phyloP scores from a whole-genome alignment of 2,888 invertebrate genomes.

The Pachymerium ferrugineum region DNA sequence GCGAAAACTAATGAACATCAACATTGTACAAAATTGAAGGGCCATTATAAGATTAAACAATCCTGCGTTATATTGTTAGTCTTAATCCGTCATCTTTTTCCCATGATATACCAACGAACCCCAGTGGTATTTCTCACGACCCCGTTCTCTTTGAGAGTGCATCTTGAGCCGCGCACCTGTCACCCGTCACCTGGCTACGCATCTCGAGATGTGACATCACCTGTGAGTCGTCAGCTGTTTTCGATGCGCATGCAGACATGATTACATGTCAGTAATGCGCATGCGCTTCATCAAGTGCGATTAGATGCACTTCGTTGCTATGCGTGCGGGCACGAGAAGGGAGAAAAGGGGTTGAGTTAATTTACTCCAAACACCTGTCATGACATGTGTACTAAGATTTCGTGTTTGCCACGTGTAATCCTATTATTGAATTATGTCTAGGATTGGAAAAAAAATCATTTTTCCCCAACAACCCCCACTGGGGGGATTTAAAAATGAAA shows the following conservation, averaged over 20 bases:
- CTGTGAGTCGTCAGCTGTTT: slow-evolving; percentile 24
- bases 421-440: slow-evolving; percentile 20
- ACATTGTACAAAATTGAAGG: too few relatives aligned
- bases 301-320: slow-evolving; percentile 22
- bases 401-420: not conserved
- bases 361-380: slow-evolving; percentile 25
- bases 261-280: slow-evolving; percentile 24
- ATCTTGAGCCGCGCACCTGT: slow-evolving; percentile 19
- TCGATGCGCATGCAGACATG: slow-evolving; percentile 23
- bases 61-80: not conserved
- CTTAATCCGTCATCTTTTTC: not conserved
- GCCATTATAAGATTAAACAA: too few relatives aligned
- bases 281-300: slow-evolving; percentile 25
- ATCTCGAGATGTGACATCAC: slow-evolving; percentile 27
- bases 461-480: not conserved
- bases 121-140: slow-evolving; percentile 15
- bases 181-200: slow-evolving; percentile 24
- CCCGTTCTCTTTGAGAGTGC: not conserved
- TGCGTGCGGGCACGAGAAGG: not conserved
- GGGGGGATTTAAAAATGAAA: slow-evolving; percentile 25
- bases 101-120: slow-evolving; percentile 16
- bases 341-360: slow-evolving; percentile 12
- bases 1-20: too few relatives aligned
- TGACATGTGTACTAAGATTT: slow-evolving; percentile 20
- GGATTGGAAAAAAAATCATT: not conserved